phyloP scores from a whole-genome alignment of 2,113 vertebrate species.

The Ellobius talpinus region DNA sequence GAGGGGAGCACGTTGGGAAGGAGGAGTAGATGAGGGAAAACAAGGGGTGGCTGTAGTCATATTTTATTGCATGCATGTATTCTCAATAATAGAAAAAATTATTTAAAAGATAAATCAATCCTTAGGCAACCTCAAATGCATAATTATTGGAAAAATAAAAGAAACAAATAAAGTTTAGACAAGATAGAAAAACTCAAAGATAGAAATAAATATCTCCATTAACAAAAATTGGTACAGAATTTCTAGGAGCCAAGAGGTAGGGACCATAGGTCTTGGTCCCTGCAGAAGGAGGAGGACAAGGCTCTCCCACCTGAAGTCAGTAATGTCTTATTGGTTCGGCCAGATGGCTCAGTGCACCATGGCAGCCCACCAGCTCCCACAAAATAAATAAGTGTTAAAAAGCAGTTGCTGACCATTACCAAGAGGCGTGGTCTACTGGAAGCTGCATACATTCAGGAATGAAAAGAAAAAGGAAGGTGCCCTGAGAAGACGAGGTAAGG shows the following conservation, averaged over 20 bases:
- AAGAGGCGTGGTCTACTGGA: neutral
- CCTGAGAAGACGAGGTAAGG: neutral
- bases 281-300: neutral
- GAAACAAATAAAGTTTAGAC: neutral
- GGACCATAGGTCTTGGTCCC: neutral
- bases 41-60: neutral
- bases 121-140: neutral
- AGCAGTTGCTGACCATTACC: neutral
- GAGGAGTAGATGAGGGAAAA: neutral
- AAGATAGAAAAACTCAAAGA: neutral
- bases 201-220: neutral
- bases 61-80: neutral
- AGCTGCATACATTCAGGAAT: neutral
- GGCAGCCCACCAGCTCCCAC: neutral
- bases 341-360: neutral
- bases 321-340: neutral
- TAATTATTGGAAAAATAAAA: conserved; percentile 24
- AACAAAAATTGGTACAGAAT: neutral
- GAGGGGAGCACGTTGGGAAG: neutral
- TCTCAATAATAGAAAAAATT: neutral
- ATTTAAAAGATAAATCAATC: neutral
- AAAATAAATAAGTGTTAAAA: neutral
- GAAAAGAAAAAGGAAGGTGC: neutral
- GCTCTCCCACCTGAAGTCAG: neutral
- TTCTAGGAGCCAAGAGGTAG: neutral